phyloP scores from a whole-genome alignment of 2,888 invertebrate genomes.

The Andrena chrysosceles region DNA sequence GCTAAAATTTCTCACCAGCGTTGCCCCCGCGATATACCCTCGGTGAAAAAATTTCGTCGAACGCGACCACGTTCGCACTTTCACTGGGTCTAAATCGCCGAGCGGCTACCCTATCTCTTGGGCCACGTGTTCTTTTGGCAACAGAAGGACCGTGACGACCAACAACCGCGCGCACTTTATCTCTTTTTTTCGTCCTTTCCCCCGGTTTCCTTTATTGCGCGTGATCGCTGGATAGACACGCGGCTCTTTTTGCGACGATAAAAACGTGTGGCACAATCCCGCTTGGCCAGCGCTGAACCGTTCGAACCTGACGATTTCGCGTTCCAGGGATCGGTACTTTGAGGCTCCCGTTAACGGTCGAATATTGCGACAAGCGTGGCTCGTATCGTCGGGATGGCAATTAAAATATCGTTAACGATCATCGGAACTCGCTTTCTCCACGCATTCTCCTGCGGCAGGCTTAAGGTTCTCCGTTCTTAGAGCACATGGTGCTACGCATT shows the following conservation, averaged over 20 bases:
- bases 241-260: conserved; percentile 7
- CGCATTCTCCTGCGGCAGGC: conserved; percentile 43
- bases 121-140: background rate
- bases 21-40: conserved; percentile 34
- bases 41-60: conserved; percentile 41
- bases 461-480: conserved; percentile 8
- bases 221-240: background rate
- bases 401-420: conserved; percentile 68
- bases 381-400: conserved; percentile 47
- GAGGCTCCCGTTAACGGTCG: background rate
- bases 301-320: conserved; percentile 4
- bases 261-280: conserved; percentile 6
- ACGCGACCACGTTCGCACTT: conserved; percentile 57
- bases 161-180: background rate
- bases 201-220: background rate
- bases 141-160: conserved; percentile 3
- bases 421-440: conserved; percentile 55
- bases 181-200: conserved; percentile 4
- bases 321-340: background rate
- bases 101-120: conserved; percentile 27
- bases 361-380: conserved; percentile 41
- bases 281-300: background rate
- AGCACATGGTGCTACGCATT: background rate
- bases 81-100: conserved; percentile 59
- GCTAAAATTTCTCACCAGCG: conserved; percentile 55